Evolutionary conservation across 2,888 invertebrate species (phyloP).

Genomic region (Chymomyza caudatula): DNA sequence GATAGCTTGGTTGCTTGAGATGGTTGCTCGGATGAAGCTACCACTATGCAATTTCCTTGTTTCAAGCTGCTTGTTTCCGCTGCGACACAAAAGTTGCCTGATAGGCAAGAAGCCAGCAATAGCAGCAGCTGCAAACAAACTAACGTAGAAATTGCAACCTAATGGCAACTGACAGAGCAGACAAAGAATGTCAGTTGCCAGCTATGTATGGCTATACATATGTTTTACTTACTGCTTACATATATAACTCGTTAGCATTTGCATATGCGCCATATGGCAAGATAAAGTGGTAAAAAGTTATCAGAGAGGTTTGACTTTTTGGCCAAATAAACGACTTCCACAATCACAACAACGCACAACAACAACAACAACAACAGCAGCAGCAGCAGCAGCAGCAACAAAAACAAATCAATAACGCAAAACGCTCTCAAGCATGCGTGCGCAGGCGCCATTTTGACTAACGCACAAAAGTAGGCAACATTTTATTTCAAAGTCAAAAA

Average conservation of each 20-base stretch:
- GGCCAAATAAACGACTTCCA: constrained; percentile 1
- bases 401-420: constrained; percentile 46
- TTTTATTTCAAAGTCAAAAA: constrained; percentile 68
- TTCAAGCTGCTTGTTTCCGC: constrained; percentile 60
- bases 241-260: constrained; percentile 45
- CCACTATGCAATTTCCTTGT: constrained; percentile 66
- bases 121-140: constrained; percentile 4
- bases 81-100: constrained; percentile 43
- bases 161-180: constrained; percentile 1
- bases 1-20: constrained; percentile 1
- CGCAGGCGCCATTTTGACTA: constrained; percentile 47
- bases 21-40: constrained; percentile 39
- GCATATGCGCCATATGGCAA: constrained; percentile 43
- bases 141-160: too few species aligned
- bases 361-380: constrained; percentile 23
- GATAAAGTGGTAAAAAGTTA: constrained; percentile 12
- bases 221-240: background rate
- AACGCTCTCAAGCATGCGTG: background rate
- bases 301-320: constrained; percentile 18
- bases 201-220: background rate
- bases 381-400: constrained; percentile 12
- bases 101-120: constrained; percentile 6
- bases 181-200: background rate
- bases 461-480: constrained; percentile 60
- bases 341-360: constrained; percentile 1